Conservation (phyloP, 2,888 invertebrate species). For the Entomobrya proxima region DNA sequence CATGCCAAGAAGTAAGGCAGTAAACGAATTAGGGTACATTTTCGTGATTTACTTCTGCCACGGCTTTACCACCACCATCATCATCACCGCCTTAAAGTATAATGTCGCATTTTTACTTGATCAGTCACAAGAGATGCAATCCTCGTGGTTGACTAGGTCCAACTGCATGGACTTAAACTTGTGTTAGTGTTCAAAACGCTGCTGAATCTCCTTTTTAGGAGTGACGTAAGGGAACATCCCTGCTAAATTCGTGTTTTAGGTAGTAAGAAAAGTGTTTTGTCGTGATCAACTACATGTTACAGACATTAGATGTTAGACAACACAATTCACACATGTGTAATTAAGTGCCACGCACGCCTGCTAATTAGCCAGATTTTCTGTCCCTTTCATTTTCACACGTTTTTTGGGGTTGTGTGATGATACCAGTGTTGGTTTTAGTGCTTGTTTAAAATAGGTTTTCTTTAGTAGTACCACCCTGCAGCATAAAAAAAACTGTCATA, state of each 20-base stretch:
- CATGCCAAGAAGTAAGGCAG: neutral
- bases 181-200: neutral
- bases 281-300: neutral
- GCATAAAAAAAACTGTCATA: neutral
- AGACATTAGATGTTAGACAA: neutral
- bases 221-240: neutral
- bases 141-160: neutral
- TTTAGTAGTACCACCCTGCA: neutral
- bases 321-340: neutral
- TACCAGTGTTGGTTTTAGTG: no score
- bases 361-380: slow-evolving; percentile 15
- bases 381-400: slow-evolving; percentile 13
- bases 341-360: neutral
- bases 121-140: neutral
- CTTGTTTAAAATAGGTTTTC: no score
- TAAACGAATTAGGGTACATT: no score
- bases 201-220: neutral
- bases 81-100: no score
- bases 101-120: neutral
- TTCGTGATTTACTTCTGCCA: no score
- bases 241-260: neutral
- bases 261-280: neutral
- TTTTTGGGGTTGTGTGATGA: neutral
- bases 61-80: no score
- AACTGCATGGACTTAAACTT: neutral